Percentiles rank a stretch among this genome's conserved stretches.
Evolutionary conservation across 2,113 vertebrate species (phyloP).

Genomic region (Corythornis vintsioides): DNA sequence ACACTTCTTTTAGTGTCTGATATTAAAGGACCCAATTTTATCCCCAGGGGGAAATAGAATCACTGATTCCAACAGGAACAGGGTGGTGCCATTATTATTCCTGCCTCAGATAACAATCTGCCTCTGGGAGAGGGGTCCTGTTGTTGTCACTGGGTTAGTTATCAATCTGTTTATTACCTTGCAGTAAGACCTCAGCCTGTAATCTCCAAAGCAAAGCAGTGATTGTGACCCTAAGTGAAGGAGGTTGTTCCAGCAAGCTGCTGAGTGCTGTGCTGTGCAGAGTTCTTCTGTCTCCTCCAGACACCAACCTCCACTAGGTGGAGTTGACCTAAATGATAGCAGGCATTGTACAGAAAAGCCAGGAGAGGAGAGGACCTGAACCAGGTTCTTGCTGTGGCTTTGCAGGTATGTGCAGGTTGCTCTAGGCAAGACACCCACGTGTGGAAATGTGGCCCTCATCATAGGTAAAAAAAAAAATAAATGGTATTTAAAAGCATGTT

Average conservation of each 20-base stretch:
- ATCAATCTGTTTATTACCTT: constrained; percentile 8
- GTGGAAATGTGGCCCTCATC: not conserved
- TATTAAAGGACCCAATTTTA: not conserved
- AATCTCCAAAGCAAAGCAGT: constrained; percentile 12
- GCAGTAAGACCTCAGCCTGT: not conserved
- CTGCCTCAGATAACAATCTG: not conserved
- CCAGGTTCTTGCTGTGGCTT: not conserved
- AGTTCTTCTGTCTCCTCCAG: not conserved
- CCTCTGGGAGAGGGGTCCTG: not conserved
- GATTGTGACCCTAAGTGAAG: not conserved
- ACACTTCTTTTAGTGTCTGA: not conserved
- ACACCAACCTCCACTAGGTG: not conserved
- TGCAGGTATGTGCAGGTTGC: accelerated
- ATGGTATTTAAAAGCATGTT: not conserved
- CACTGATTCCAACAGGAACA: not conserved
- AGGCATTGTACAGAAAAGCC: not conserved
- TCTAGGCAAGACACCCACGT: not conserved
- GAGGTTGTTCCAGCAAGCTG: not conserved
- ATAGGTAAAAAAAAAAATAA: not conserved
- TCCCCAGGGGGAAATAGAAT: not conserved
- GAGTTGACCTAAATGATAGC: not conserved
- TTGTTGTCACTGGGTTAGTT: not conserved
- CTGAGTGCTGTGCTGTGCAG: not conserved
- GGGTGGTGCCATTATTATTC: not conserved
- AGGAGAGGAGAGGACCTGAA: not conserved